Conservation (phyloP, 2,113 vertebrate genomes). For the Copsychus sechellarum region DNA sequence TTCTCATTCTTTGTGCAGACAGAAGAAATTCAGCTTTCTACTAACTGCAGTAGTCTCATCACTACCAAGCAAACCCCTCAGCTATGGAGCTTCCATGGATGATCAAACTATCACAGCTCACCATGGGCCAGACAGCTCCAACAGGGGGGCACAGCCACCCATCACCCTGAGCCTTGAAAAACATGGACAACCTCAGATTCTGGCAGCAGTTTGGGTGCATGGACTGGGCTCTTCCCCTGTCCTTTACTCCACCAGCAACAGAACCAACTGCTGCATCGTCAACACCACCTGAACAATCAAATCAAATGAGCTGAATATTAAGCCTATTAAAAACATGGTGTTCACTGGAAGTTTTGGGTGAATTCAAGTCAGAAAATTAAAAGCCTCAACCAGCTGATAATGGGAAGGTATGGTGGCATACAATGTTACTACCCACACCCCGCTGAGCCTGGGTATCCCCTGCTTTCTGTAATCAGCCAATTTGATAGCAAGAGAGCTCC, state of each 20-base stretch:
- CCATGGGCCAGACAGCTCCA: neutral
- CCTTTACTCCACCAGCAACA: neutral
- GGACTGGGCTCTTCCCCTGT: neutral
- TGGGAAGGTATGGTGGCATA: neutral
- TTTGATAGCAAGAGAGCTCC: neutral
- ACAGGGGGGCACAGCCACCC: rapidly evolving
- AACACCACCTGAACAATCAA: rapidly evolving
- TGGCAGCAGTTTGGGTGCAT: neutral
- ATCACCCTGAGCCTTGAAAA: neutral
- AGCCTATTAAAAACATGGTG: neutral
- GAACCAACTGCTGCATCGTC: rapidly evolving
- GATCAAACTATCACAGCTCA: neutral
- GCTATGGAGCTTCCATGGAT: neutral
- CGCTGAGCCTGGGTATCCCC: rapidly evolving
- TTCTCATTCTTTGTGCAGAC: neutral
- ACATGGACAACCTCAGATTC: rapidly evolving
- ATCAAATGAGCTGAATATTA: rapidly evolving
- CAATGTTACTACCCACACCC: neutral
- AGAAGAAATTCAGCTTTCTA: neutral
- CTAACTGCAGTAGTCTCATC: neutral
- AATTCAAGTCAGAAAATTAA: neutral
- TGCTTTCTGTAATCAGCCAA: neutral
- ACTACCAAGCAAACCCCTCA: neutral
- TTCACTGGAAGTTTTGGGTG: neutral
- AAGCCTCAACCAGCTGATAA: neutral